Conservation (phyloP, 1,140 invertebrate species). For the Bombus sibiricus region DNA sequence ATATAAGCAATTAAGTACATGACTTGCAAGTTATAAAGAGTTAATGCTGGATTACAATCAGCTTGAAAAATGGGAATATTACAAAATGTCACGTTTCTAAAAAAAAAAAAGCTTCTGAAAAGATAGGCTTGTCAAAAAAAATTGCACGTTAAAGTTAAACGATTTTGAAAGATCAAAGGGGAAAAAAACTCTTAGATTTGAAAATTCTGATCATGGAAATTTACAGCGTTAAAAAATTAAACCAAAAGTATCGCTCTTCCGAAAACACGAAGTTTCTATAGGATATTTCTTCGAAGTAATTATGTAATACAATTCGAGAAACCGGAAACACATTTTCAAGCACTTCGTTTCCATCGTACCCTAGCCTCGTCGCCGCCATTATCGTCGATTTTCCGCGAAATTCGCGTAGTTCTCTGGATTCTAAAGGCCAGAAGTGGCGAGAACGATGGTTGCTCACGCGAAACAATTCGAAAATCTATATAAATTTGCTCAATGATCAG, state of each 20-base stretch:
- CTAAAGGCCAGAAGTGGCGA: not conserved
- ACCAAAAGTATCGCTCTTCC: too few species aligned
- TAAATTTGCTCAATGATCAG: constrained; percentile 32
- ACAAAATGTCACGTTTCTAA: not conserved
- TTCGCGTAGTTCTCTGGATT: constrained; percentile 26
- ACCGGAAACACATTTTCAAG: not conserved
- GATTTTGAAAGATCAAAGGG: not conserved
- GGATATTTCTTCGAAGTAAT: not conserved
- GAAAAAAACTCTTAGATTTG: not conserved
- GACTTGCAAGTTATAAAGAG: not conserved
- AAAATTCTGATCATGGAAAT: not conserved
- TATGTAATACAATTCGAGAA: not conserved
- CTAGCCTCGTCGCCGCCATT: constrained; percentile 42
- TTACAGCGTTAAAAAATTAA: not conserved
- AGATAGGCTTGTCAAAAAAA: not conserved
- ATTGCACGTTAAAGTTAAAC: not conserved
- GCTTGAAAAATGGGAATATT: too few species aligned
- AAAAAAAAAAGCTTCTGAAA: not conserved
- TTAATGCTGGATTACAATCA: not conserved
- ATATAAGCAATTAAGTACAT: too few species aligned
- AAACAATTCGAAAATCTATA: constrained; percentile 25
- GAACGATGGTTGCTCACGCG: constrained; percentile 23
- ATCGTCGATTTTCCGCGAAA: constrained; percentile 51
- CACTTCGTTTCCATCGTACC: not conserved
- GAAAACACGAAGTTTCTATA: not conserved